Evolutionary conservation across 1,140 invertebrate species (phyloP).

Genomic region (Aphis gossypii): DNA sequence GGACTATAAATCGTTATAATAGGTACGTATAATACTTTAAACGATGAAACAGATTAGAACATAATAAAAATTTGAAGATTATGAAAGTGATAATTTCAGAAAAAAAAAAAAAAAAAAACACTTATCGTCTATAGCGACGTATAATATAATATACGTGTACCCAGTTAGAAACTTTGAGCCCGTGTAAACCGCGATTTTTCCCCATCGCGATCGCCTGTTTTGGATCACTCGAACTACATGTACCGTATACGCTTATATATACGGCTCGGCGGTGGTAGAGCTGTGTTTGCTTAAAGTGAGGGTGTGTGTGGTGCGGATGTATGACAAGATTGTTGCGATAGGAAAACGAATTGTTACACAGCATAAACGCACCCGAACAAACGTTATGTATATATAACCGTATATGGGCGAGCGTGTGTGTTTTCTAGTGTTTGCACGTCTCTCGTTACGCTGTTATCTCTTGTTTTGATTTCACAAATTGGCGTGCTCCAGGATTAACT

Average conservation of each 20-base stretch:
- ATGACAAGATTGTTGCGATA: slow-evolving; percentile 16
- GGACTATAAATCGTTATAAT: not conserved
- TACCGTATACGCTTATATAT: not conserved
- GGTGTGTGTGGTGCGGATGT: not conserved
- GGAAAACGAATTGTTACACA: slow-evolving; percentile 4
- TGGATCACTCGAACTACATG: not conserved
- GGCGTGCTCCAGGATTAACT: not conserved
- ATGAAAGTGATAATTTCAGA: not conserved
- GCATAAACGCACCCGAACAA: too few species aligned
- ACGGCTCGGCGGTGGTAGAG: not conserved
- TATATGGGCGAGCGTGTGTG: too few species aligned
- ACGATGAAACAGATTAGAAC: not conserved
- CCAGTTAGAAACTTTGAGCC: not conserved
- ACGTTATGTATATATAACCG: not conserved
- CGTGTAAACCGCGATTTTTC: not conserved
- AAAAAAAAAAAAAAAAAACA: too few species aligned
- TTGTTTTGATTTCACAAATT: slow-evolving; percentile 47
- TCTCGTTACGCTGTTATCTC: slow-evolving; percentile 21
- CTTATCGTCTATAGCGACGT: not conserved
- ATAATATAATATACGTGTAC: not conserved
- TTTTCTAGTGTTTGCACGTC: not conserved
- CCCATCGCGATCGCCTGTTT: not conserved
- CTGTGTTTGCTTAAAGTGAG: not conserved
- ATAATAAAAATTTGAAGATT: not conserved
- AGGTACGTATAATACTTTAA: not conserved